Evolutionary conservation across 2,797 vertebrate genomes (phyloP).

Genomic region (Gymnoscopelus braueri): DNA sequence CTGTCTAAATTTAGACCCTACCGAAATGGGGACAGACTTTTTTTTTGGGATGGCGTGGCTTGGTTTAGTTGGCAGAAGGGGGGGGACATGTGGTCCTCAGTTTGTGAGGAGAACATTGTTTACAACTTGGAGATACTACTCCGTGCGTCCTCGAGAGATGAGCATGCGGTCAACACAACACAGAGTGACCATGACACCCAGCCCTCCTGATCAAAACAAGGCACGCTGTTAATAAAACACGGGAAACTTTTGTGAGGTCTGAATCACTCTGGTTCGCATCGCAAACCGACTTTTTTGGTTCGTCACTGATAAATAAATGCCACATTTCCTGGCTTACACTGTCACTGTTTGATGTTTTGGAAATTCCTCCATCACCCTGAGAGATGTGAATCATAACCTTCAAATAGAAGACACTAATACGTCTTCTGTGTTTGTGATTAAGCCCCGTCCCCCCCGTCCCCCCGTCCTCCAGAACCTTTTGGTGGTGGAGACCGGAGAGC

Average conservation of each 20-base stretch:
- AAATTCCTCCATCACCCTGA: constrained; percentile 23
- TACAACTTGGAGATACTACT: not conserved
- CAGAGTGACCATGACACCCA: too few relatives aligned
- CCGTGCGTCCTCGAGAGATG: not conserved
- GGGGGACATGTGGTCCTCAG: not conserved
- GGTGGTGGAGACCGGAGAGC: constrained; percentile 23
- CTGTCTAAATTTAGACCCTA: constrained; percentile 23
- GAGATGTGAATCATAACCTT: constrained; percentile 20
- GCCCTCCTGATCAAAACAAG: too few relatives aligned
- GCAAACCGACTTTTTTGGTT: not conserved
- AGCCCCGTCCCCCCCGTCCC: too few relatives aligned
- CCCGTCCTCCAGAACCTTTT: constrained; percentile 6
- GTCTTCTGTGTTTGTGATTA: constrained; percentile 29
- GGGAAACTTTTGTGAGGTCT: not conserved
- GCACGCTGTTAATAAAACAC: too few relatives aligned
- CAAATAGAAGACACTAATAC: constrained; percentile 37
- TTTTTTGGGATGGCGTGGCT: not conserved
- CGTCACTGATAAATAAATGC: constrained; percentile 1
- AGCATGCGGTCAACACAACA: not conserved
- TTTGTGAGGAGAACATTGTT: not conserved
- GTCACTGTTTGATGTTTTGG: constrained; percentile 18
- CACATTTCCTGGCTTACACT: constrained; percentile 3
- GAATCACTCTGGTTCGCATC: not conserved
- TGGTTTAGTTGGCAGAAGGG: not conserved
- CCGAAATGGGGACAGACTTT: constrained; percentile 6